Base-by-base conservation (phyloP, 53 echinoderm and acorn worm species). In the Holothuria scabra region DNA sequence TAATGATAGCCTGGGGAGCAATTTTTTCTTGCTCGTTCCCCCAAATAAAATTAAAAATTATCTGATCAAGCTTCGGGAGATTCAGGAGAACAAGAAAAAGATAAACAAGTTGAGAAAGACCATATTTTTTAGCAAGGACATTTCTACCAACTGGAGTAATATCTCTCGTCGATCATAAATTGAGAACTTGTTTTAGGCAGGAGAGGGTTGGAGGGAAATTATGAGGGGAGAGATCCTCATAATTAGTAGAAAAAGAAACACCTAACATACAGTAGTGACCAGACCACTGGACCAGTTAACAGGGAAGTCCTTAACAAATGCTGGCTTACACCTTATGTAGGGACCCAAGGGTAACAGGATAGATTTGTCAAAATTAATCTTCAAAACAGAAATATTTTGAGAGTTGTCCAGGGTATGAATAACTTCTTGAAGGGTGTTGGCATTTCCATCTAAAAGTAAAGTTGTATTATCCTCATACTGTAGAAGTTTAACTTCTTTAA, bases 21-120 rank as follows among this genome's bases (percentile, higher is more conserved):
- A 74, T 21, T 44, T 74, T 74, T 12, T 74, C 74, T 46, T 21
- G 74, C 10, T 48, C 12, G 48, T 48, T 3, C 9, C 3, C 48
- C 48, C 48, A 48, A 5, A 48, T 48, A 48, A 74, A 74, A 20
- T 74, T 46, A 49, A 44, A 74, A 16, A 74, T 74, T 74, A 44
- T 46, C 12, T 25, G 19, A 48, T 48, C 12, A 12, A 48, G 1
- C n/a, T 74, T 21, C 16, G 13, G 5, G n/a, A 23, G 76, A 25
- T 76, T 56, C 12, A 29, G 56, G 8, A 76, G 56, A 26, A 76
- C 41, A 44, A 46, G 76, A 30, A 76, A 76, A 24, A 55, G 56
- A 13, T 24, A 25, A 3, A 76, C 56, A 31, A 76, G 55, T 56
- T 56, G 56, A 56, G 76, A 76, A 11, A 76, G 29, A 25, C 76